Base-by-base conservation (phyloP, 1,140 invertebrate species). In the Sycobia sp. region DNA sequence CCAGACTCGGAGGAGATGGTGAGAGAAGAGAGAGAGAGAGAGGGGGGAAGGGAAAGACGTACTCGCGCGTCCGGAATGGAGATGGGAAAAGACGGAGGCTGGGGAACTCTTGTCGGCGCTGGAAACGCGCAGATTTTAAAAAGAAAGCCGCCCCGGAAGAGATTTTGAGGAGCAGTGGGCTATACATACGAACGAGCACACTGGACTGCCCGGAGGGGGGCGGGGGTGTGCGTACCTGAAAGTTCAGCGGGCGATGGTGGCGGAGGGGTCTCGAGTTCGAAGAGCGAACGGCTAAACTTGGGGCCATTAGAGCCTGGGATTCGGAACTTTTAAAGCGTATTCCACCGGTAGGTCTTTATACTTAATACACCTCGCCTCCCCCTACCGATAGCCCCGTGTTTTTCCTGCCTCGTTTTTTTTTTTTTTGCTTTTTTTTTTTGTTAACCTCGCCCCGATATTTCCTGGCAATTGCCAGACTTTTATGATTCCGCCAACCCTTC, bases 231-330 rank as follows among this genome's bases (percentile, higher is more conserved):
- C n/a, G n/a, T n/a, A 23, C 29, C 43, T 23, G 20, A 76, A 78
- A 78, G 71, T 75, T 73, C 54, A n/a, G 65, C 20, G 41, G 22
- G 9, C 25, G 41, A 36, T 44, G 16, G 20, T n/a, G n/a, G n/a
- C n/a, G 20, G 29, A 39, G 25, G 38, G 8, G 32, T 50, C 22
- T 32, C 29, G 5, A 4, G 29, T 59, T 49, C 32, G 18, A 22
- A 23, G 38, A 39, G 46, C 27, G 69, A 61, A 71, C 61, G 55
- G 62, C 67, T 67, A 64, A 76, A 76, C 69, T 77, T 74, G 67
- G 70, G 68, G 67, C 72, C 76, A 77, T 79, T 79, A 77, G 69
- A 69, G 72, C 71, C 67, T 63, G 70, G 20, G 68, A 69, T 74
- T 71, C 73, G 53, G 49, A 76, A 76, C 70, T 72, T 71, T 57